Base-by-base conservation (phyloP, 1,140 invertebrate species). In the Argopecten irradians region DNA sequence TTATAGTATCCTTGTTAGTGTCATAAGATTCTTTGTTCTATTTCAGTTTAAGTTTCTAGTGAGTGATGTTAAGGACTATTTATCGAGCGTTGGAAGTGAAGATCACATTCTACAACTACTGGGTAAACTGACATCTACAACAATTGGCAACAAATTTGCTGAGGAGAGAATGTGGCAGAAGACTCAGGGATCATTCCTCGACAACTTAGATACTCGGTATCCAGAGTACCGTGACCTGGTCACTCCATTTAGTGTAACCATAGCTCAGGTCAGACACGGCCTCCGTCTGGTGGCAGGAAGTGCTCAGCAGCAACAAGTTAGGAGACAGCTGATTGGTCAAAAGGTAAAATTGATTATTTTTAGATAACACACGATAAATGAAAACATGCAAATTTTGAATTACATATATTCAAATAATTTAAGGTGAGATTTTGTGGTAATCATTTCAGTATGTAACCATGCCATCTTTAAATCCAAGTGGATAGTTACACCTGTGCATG, bases 131-230 rank as follows among this genome's bases (percentile, higher is more conserved):
- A 46, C 32, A 19, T 39, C 35, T 35, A 90, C 41, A 39, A 33
- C 36, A 34, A 71, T 84, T 36, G 34, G 87, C 19, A 89, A 87
- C 33, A 71, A 41, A 34, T 41, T 94, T 41, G 87, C 71, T 36
- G 92, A 94, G 83, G 93, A 94, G 86, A 89, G 85, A 85, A 92
- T 91, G 34, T 92, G 94, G 94, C 94, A 94, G 87, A 91, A 84
- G 19, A 93, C 92, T 9, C 85, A 91, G 1, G 84, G 91, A n/a
- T 90, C 90, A 33, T 94, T 94, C 86, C 83, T 94, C 16, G 35
- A 91, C 11, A 91, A 86, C 19, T 87, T 95, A 35, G 86, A 92
- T 1, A 43, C 71, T 16, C 87, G 92, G 1, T 94, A 92, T 86
- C 92, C 93, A 0, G 71, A 90, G 34, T 94, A 94, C 84, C 91